Conservation (phyloP, 2,113 vertebrate species). For the Philantomba maxwellii region DNA sequence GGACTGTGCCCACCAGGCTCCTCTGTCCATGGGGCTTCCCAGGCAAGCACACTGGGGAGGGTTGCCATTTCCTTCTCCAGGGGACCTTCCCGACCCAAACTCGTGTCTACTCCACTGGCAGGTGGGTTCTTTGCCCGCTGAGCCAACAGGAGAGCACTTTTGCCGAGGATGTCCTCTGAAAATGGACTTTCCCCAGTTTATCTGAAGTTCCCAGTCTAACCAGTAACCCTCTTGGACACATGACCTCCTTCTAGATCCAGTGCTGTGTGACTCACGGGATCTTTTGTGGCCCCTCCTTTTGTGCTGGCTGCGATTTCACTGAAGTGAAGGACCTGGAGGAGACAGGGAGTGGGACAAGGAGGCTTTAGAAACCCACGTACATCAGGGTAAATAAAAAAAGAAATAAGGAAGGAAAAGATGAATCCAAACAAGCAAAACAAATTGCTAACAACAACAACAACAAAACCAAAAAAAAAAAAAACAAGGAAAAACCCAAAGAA, state of each 20-base stretch:
- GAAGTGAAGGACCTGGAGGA: constrained; percentile 42
- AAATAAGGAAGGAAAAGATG: not conserved
- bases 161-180: not conserved
- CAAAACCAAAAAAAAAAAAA: not conserved
- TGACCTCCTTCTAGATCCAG: fast-evolving
- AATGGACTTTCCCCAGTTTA: not conserved
- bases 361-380: not conserved
- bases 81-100: not conserved
- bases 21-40: not conserved
- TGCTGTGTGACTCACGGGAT: not conserved
- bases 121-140: not conserved
- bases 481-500: not conserved
- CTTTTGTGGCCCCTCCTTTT: fast-evolving
- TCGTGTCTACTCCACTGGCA: not conserved
- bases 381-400: not conserved
- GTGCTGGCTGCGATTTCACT: not conserved
- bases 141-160: not conserved
- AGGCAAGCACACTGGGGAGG: not conserved
- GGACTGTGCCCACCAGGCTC: not conserved
- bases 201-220: not conserved
- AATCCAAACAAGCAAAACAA: not conserved
- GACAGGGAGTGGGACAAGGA: not conserved
- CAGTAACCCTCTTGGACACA: fast-evolving
- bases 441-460: too few relatives aligned
- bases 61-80: not conserved